Conservation (phyloP, 2,113 vertebrate genomes). For the Microtus pennsylvanicus region DNA sequence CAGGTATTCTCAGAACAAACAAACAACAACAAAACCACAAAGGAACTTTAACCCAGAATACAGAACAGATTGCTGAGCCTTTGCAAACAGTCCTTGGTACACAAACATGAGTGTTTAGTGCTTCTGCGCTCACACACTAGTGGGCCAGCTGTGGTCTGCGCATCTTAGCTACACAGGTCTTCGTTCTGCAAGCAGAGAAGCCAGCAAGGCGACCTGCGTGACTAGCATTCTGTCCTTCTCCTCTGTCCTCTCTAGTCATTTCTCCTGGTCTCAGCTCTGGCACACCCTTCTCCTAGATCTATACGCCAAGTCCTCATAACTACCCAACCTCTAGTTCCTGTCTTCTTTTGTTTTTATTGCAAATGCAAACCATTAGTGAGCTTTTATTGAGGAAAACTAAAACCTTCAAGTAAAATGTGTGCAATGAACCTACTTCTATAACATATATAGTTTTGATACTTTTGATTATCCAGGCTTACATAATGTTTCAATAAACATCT, state of each 20-base stretch:
- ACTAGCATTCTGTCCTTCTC: fast-evolving
- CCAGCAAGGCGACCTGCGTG: fast-evolving
- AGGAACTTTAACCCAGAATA: slow-evolving; percentile 57
- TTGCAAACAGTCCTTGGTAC: slow-evolving; percentile 71
- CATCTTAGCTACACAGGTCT: not conserved
- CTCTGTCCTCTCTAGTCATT: not conserved
- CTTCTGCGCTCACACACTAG: slow-evolving; percentile 73
- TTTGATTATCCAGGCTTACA: not conserved
- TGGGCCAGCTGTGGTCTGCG: not conserved
- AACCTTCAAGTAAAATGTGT: not conserved
- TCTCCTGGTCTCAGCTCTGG: not conserved
- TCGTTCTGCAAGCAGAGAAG: not conserved
- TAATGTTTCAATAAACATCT: not conserved
- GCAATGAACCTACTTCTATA: too few species aligned
- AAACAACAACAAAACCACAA: not conserved
- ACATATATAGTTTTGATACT: too few species aligned
- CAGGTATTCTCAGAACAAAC: not conserved
- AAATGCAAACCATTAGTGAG: not conserved
- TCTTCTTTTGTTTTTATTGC: slow-evolving; percentile 26
- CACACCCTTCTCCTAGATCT: not conserved
- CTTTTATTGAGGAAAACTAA: not conserved
- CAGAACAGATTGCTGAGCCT: slow-evolving; percentile 72
- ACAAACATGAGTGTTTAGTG: slow-evolving; percentile 71
- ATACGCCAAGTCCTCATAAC: not conserved
- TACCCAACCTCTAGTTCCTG: not conserved